These are phyloP conservation scores for Takifugu bimaculatus DNA, from an alignment of 2,113 vertebrate genomes.

Conservation along the genomic window DNA sequence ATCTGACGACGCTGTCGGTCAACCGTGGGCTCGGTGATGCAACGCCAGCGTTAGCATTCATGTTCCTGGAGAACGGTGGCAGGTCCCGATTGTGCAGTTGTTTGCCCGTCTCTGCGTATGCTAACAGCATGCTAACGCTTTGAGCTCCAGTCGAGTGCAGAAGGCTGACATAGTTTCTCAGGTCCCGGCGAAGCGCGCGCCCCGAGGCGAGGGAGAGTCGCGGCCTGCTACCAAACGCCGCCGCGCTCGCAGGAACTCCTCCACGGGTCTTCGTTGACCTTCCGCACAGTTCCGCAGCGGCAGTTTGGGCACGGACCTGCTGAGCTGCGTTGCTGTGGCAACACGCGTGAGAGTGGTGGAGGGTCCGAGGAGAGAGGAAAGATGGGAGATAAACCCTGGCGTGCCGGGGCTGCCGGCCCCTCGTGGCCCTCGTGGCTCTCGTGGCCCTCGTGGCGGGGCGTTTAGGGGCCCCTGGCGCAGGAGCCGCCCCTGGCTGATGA, in stretches of 20 bases:
- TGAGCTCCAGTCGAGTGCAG: conserved; percentile 16
- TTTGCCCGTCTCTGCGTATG: conserved; percentile 14
- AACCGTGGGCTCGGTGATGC: conserved; percentile 39
- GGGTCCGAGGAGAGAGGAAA: conserved; percentile 42
- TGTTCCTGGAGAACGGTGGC: neutral
- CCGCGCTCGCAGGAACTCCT: conserved; percentile 46
- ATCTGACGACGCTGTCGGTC: conserved; percentile 39
- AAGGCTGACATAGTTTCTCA: conserved; percentile 69
- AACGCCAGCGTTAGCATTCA: conserved; percentile 55
- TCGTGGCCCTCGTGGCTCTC: too few species aligned
- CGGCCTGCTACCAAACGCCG: conserved; percentile 57
- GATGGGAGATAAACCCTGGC: conserved; percentile 38
- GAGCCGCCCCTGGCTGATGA: too few species aligned
- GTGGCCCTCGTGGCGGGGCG: too few species aligned
- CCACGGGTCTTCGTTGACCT: conserved; percentile 62
- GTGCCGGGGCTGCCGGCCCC: too few species aligned
- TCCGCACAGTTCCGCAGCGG: conserved; percentile 58
- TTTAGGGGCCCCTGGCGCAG: too few species aligned
- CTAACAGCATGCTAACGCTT: neutral
- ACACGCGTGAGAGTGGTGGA: conserved; percentile 60
- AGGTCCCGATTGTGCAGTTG: neutral
- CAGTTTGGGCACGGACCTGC: conserved; percentile 61
- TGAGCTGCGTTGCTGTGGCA: conserved; percentile 64
- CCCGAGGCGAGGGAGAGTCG: conserved; percentile 71
- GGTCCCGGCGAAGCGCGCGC: conserved; percentile 69